These are phyloP conservation scores for Aurelia aurita DNA, from an alignment of 30 jellyfish, hydroid and myxozoan species.

Conservation along the genomic window DNA sequence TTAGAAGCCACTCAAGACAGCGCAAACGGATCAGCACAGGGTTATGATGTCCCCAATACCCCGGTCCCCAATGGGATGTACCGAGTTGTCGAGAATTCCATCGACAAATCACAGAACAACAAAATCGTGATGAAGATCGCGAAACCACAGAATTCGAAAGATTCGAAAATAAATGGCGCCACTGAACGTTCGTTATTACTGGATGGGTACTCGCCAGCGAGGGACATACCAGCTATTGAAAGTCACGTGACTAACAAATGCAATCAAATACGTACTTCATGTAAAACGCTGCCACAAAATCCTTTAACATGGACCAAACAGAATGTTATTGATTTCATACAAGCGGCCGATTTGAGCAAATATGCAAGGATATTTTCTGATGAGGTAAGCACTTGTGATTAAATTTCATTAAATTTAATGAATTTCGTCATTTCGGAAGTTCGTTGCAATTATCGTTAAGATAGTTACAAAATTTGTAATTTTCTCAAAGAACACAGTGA, in stretches of 20 bases:
- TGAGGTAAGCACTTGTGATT: slow-evolving; percentile 69
- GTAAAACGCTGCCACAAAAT: slow-evolving; percentile 81
- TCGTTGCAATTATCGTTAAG: too few species aligned
- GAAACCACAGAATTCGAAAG: slow-evolving; percentile 63
- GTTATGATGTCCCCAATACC: neutral
- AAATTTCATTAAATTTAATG: neutral
- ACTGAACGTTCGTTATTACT: slow-evolving; percentile 52
- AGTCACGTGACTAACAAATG: slow-evolving; percentile 58
- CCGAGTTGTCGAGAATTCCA: slow-evolving; percentile 74
- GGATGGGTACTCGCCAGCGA: slow-evolving; percentile 75
- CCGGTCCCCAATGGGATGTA: slow-evolving; percentile 60
- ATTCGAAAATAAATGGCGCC: slow-evolving; percentile 47
- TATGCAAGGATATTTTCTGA: slow-evolving; percentile 76
- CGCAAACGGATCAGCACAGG: slow-evolving; percentile 39
- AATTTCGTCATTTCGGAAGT: neutral
- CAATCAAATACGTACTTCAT: slow-evolving; percentile 62
- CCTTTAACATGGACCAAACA: slow-evolving; percentile 85
- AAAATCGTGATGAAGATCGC: slow-evolving; percentile 74
- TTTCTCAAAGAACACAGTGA: too few species aligned
- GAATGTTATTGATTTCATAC: slow-evolving; percentile 82
- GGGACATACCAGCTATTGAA: slow-evolving; percentile 72
- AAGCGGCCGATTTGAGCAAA: slow-evolving; percentile 65
- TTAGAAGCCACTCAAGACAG: slow-evolving; percentile 12
- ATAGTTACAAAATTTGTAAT: too few species aligned
- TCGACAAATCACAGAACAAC: slow-evolving; percentile 53